Evolutionary conservation across 2,113 vertebrate genomes (phyloP).

Genomic region (Poecilia latipinna): DNA sequence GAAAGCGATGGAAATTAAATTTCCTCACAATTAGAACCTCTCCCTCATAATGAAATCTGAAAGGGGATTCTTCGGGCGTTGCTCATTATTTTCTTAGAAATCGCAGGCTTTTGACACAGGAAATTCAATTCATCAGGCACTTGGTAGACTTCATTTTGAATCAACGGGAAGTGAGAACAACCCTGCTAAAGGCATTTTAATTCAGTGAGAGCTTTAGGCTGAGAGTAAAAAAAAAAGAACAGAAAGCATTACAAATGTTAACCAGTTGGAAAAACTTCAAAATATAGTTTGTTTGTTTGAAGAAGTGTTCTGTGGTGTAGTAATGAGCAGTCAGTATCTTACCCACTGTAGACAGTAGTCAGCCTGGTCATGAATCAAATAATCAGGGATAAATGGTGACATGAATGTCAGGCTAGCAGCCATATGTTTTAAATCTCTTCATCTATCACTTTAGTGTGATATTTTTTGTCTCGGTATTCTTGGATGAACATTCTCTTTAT

Average conservation of each 20-base stretch:
- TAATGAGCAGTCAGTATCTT: background rate
- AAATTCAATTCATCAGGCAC: conserved; percentile 78
- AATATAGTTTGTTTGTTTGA: background rate
- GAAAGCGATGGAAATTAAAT: conserved; percentile 67
- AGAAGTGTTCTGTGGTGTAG: background rate
- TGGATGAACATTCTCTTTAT: too few relatives aligned
- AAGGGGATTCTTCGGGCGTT: conserved; percentile 74
- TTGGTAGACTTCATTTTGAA: conserved; percentile 77
- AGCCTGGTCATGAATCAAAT: background rate
- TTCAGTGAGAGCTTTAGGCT: conserved; percentile 53
- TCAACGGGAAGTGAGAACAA: conserved; percentile 71
- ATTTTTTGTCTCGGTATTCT: background rate
- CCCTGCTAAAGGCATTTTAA: conserved; percentile 73
- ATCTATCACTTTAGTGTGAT: too few relatives aligned
- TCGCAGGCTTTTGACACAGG: conserved; percentile 70
- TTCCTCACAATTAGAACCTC: conserved; percentile 74
- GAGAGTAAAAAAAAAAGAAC: conserved; percentile 33
- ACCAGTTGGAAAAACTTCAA: conserved; percentile 15
- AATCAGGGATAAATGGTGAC: background rate
- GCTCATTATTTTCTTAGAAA: conserved; percentile 78
- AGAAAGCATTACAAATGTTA: conserved; percentile 47
- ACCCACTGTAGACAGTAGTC: background rate
- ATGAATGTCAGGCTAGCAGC: background rate
- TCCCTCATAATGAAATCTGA: conserved; percentile 77
- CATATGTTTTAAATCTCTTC: too few relatives aligned